Percentiles rank a stretch among this genome's conserved stretches.
Conservation (phyloP, 2,113 vertebrate genomes). For the Albula goreensis region DNA sequence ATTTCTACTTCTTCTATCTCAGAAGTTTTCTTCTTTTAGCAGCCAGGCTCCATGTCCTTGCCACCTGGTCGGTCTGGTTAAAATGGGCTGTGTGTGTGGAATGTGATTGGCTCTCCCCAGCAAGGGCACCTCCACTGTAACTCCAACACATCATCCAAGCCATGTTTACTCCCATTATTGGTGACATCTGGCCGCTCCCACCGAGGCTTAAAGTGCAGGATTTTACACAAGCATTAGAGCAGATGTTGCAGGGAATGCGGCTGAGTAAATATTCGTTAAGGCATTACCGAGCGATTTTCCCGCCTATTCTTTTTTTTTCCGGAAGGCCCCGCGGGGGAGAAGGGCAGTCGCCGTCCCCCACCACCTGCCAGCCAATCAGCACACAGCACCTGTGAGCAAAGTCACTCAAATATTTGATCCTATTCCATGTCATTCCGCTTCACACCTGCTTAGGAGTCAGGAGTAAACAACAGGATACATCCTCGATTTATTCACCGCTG, state of each 20-base stretch:
- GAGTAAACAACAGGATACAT: conserved; percentile 34
- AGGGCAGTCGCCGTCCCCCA: conserved; percentile 39
- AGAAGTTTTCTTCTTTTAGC: background rate
- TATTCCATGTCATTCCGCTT: conserved; percentile 34
- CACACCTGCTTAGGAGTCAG: conserved; percentile 23
- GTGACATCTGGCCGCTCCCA: conserved; percentile 48
- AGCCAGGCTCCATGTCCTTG: background rate
- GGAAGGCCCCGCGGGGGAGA: background rate
- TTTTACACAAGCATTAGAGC: conserved; percentile 51
- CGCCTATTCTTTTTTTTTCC: conserved; percentile 26
- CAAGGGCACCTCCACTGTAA: conserved; percentile 39
- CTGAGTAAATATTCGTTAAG: conserved; percentile 50
- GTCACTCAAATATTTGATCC: conserved; percentile 50
- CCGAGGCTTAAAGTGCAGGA: conserved; percentile 33
- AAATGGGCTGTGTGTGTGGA: conserved; percentile 19
- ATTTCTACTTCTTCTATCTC: background rate
- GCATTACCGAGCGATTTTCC: conserved; percentile 49
- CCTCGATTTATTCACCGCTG: conserved; percentile 32
- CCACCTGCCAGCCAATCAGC: conserved; percentile 41
- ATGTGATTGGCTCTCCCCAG: conserved; percentile 33
- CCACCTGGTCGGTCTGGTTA: background rate
- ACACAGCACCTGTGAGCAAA: conserved; percentile 23
- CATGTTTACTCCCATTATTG: conserved; percentile 49
- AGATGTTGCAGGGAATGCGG: conserved; percentile 57
- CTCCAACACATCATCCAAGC: conserved; percentile 39